These are phyloP conservation scores for Dasyprocta punctata DNA, from an alignment of 2,113 vertebrate genomes.

Conservation along the genomic window DNA sequence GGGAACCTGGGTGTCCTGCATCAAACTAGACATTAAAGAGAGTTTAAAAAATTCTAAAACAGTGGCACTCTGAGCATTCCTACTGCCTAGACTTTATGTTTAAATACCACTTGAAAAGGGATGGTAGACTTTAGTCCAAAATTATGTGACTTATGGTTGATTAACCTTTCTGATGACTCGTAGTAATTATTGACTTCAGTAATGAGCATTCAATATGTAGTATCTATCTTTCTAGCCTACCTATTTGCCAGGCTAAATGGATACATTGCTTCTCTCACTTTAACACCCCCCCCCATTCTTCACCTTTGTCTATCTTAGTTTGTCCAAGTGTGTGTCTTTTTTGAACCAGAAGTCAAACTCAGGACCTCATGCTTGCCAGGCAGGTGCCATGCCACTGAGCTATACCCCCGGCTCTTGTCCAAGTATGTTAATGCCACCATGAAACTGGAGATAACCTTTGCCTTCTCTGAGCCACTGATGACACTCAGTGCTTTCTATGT, in stretches of 20 bases:
- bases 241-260: neutral
- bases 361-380: too few species aligned
- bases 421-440: neutral
- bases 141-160: neutral
- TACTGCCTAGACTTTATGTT: neutral
- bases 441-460: slow-evolving; percentile 36
- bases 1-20: neutral
- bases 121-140: neutral
- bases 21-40: neutral
- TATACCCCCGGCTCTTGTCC: too few species aligned
- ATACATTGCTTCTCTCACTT: neutral
- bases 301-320: neutral
- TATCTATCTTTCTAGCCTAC: neutral
- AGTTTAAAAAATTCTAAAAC: neutral
- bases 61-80: neutral
- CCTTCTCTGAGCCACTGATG: neutral
- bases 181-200: neutral
- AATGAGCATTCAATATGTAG: neutral
- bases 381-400: too few species aligned
- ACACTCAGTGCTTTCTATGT: neutral
- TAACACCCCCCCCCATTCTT: neutral
- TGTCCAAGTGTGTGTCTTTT: neutral
- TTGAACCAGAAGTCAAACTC: too few species aligned
- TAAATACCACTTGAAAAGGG: neutral
- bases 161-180: neutral